Evolutionary conservation across 2,888 invertebrate genomes (phyloP), one percentile per base, ranked within the genome.

Genomic region (Crematogaster levior): DNA sequence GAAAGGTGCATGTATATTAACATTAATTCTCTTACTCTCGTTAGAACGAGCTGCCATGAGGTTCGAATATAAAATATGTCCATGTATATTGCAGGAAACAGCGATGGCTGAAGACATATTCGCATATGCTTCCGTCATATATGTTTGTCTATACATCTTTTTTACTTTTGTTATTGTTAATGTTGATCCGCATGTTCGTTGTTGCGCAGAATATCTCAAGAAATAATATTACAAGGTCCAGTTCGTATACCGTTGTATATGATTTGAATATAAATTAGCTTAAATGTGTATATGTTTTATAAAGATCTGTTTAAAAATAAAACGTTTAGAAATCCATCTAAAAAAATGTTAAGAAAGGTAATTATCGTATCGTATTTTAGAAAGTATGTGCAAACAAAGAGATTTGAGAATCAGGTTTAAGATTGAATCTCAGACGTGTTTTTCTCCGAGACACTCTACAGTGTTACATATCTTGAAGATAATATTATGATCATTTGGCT

Each of bases 51-150:
- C 51, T 61, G 27, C 4, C 27, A 24, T 7, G 18, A 68, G 1
- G 56, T 34, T 68, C 82, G 85, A 90, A 85, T 86, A 86, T 89
- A 90, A 92, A 86, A 81, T 91, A 84, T 91, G 92, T 79, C 12
- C 92, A 92, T 92, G 92, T 93, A 91, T 90, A 77, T 93, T 93
- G 88, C 93, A 93, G 93, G 92, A 93, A 86, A 90, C 92, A 92
- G 89, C 93, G 92, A 90, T 92, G 93, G 93, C 90, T 93, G 90
- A 91, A 93, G 93, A 92, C 91, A 93, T 93, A 91, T 92, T 92
- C 91, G 90, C 93, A 93, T 91, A 88, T 93, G 90, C 85, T 89
- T 85, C 91, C 89, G 91, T 90, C 91, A 91, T 93, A 93, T 92
- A 93, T 93, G 93, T 93, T 91, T 93, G 93, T 93, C 93, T 93